These are phyloP conservation scores for Turdus rufiventris DNA, from an alignment of 2,113 vertebrate genomes.

Conservation along the genomic window DNA sequence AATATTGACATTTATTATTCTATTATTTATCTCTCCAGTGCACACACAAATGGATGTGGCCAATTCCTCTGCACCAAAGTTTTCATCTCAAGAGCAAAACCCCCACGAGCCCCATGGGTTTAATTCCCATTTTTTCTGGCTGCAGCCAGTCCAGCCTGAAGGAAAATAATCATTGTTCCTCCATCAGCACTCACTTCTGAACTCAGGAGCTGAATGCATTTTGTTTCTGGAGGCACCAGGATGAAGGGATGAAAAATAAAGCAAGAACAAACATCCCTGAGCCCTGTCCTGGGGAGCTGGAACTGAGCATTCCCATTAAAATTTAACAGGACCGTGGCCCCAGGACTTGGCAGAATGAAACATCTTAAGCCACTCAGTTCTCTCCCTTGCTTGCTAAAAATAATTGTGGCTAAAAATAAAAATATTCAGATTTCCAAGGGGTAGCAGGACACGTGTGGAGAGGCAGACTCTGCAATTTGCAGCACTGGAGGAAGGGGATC, in stretches of 20 bases:
- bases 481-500: not conserved
- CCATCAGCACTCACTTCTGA: not conserved
- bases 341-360: not conserved
- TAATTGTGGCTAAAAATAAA: not conserved
- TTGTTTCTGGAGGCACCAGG: not conserved
- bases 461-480: rapidly evolving
- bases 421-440: not conserved
- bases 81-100: not conserved
- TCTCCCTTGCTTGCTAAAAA: not conserved
- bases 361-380: not conserved
- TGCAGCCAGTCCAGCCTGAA: not conserved
- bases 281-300: not conserved
- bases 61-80: not conserved
- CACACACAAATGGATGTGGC: not conserved
- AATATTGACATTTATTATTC: no score
- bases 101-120: not conserved
- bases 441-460: not conserved
- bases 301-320: not conserved
- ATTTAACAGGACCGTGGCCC: not conserved
- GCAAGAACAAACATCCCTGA: not conserved
- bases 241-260: not conserved
- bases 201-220: not conserved
- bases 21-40: no score
- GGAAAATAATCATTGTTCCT: not conserved
- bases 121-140: not conserved